Evolutionary conservation across 2,113 vertebrate genomes (phyloP), one percentile per base, ranked within the genome.

Genomic region (Phodopus roborovskii): DNA sequence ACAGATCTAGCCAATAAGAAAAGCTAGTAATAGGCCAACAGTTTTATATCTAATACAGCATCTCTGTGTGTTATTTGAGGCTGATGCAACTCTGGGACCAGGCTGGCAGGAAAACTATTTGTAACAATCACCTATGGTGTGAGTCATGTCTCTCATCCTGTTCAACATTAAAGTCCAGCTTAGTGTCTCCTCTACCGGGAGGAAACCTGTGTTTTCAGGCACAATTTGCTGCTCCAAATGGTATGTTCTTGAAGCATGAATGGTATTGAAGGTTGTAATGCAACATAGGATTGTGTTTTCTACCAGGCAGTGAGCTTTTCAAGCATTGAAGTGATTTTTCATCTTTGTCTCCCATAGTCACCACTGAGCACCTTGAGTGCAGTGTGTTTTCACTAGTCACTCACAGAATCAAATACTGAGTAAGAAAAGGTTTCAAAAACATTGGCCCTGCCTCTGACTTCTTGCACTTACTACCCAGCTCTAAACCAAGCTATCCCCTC

Each of bases 301-400:
- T 58, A 93, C 39, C 20, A 86, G 45, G 17, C 81, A 96, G 36
- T n/a, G n/a, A 94, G 39, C 28, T 86, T 92, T 83, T 88, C 88
- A 91, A 68, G 26, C 45, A 81, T 91, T 36, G 1, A 89, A 64
- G 26, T 94, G 45, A 53, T 64, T 64, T 97, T 93, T 73, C 48
- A 17, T 92, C 77, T 86, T 64, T 95, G 30, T 77, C 73, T 97
- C 36, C 53, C 53, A 53, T 53, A 62, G 48, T 42, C 86, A 12
- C 77, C 68, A 92, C 30, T 1, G 64, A 92, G 9, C 48, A 5
- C 48, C 42, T 71, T 58, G 58, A 95, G 78, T 12, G 26, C 12
- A 68, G 60, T 33, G 50, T 16, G 5, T 28, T 90, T 91, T 90
- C 62, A 91, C 81, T 60, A 73, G 71, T 85, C 58, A 83, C 50